Evolutionary conservation across 2,113 vertebrate genomes (phyloP).

Genomic region (Lophotis ruficrista): DNA sequence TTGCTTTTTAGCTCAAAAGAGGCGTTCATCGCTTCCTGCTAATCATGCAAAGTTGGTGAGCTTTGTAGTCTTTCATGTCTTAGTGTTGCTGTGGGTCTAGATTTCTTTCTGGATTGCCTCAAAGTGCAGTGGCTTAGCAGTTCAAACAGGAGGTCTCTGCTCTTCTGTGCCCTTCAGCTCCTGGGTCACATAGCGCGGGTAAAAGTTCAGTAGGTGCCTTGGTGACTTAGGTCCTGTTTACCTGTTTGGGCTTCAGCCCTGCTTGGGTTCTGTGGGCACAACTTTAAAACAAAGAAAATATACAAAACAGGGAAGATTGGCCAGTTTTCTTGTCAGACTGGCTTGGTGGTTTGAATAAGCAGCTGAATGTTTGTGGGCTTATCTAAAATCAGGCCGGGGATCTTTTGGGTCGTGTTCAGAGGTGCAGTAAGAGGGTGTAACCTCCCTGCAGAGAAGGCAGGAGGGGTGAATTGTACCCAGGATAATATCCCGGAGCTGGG

Average conservation of each 20-base stretch:
- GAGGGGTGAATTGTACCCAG: conserved; percentile 12
- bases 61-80: neutral
- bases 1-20: neutral
- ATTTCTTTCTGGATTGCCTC: neutral
- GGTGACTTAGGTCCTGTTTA: neutral
- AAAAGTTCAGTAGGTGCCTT: neutral
- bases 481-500: conserved; percentile 31
- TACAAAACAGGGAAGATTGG: neutral
- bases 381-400: conserved; percentile 24
- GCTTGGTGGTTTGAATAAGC: conserved; percentile 39
- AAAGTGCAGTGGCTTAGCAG: neutral
- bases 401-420: conserved; percentile 39
- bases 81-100: neutral
- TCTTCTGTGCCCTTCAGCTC: neutral
- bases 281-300: neutral
- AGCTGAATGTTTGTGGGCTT: neutral
- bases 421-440: conserved; percentile 52
- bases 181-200: neutral
- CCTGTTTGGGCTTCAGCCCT: neutral
- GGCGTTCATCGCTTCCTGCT: neutral
- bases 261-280: neutral
- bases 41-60: neutral
- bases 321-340: conserved; percentile 34
- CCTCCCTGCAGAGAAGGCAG: conserved; percentile 18
- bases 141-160: neutral